Conservation (phyloP, 2,113 vertebrate species). For the Atlantisia rogersi region DNA sequence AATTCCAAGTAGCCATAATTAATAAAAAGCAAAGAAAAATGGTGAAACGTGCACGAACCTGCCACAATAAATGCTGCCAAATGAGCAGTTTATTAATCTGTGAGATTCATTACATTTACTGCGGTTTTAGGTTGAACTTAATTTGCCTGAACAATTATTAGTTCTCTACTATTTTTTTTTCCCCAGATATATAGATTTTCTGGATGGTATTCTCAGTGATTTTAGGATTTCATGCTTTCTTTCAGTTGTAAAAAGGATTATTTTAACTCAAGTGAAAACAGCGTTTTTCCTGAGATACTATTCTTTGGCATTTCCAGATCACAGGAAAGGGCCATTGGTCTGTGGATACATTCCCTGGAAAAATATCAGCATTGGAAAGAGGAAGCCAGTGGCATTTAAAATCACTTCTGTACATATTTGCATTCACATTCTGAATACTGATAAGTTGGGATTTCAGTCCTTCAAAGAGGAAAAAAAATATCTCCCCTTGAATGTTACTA, state of each 20-base stretch:
- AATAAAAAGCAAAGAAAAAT: neutral
- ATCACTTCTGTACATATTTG: conserved; percentile 9
- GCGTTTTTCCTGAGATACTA: neutral
- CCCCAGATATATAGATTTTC: neutral
- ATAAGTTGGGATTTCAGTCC: neutral
- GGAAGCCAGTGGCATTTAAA: conserved; percentile 17
- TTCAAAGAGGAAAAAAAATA: neutral
- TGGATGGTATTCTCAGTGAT: neutral
- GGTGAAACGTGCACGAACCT: neutral
- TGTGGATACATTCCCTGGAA: conserved; percentile 19
- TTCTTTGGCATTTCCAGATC: conserved; percentile 39
- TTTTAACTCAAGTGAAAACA: neutral
- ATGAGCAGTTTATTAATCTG: neutral
- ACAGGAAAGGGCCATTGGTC: neutral
- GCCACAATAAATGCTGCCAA: neutral
- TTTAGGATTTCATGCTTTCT: neutral
- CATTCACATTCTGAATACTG: neutral
- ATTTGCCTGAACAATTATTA: neutral
- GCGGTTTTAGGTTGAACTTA: neutral
- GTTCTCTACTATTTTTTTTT: neutral
- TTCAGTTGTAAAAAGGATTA: neutral
- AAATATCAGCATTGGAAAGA: neutral
- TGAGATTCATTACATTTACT: neutral
- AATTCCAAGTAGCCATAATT: neutral
- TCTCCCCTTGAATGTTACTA: neutral